These are phyloP conservation scores for Cyphomyrmex costatus DNA, from an alignment of 1,140 invertebrate genomes.

Conservation along the genomic window DNA sequence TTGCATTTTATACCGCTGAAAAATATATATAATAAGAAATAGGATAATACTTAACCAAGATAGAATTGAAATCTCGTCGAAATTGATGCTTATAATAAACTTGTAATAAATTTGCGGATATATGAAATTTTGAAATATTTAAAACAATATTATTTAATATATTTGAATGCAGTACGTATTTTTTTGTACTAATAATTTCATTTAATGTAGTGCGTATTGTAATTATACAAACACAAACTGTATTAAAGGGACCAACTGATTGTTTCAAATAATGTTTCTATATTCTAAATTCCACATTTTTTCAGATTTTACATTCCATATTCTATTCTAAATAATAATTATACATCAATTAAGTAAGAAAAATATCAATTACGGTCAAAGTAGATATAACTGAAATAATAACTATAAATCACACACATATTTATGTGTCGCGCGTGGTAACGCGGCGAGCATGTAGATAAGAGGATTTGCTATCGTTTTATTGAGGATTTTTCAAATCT, in stretches of 20 bases:
- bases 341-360: too few relatives aligned
- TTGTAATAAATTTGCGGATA: too few relatives aligned
- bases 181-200: background rate
- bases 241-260: background rate
- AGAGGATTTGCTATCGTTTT: background rate
- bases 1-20: background rate
- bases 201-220: background rate
- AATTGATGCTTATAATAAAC: too few relatives aligned
- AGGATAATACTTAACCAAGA: background rate
- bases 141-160: too few relatives aligned
- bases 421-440: background rate
- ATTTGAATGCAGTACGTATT: too few relatives aligned
- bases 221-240: background rate
- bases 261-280: background rate
- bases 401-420: background rate
- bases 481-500: background rate
- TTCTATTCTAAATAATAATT: background rate
- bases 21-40: constrained; percentile 2
- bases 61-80: background rate
- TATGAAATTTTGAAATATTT: too few relatives aligned
- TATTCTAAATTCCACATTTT: background rate
- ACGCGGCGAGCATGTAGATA: background rate
- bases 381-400: background rate
- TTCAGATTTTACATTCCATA: background rate
- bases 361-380: too few relatives aligned